Conservation (phyloP, 2,888 invertebrate species). For the Leptura quadrifasciata region DNA sequence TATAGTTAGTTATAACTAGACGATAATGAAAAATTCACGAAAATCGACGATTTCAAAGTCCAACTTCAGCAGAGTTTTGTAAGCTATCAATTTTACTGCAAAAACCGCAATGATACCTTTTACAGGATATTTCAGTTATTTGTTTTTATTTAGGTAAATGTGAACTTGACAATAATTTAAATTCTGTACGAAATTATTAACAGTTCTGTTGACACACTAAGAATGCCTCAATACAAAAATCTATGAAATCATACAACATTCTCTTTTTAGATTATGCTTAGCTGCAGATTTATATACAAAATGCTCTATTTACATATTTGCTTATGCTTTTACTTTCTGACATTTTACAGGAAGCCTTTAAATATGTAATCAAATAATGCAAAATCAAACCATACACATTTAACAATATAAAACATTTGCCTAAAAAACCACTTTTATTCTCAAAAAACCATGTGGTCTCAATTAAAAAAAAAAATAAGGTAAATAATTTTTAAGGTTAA, state of each 20-base stretch:
- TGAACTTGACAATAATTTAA: too few relatives aligned
- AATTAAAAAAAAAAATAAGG: conserved; percentile 17
- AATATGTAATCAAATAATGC: conserved; percentile 25
- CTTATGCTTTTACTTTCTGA: conserved; percentile 14
- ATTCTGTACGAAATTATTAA: background rate
- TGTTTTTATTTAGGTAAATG: too few relatives aligned
- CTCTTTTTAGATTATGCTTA: conserved; percentile 38
- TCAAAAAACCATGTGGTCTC: conserved; percentile 31
- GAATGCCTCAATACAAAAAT: background rate
- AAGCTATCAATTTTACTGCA: too few relatives aligned
- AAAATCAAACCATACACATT: conserved; percentile 25
- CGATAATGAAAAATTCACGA: too few relatives aligned
- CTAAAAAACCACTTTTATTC: conserved; percentile 16
- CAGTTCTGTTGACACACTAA: too few relatives aligned
- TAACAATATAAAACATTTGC: conserved; percentile 15
- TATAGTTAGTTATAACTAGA: too few relatives aligned
- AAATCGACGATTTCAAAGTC: too few relatives aligned
- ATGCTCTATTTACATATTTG: conserved; percentile 41
- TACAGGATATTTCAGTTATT: too few relatives aligned
- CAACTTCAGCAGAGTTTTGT: too few relatives aligned
- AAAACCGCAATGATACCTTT: too few relatives aligned
- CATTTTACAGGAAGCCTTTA: conserved; percentile 28
- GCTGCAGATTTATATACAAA: conserved; percentile 44
- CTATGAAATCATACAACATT: conserved; percentile 18
- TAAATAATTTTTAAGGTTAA: conserved; percentile 38